A percentile compares a stretch with the other conserved stretches of the same genome.
Evolutionary conservation across 2,888 invertebrate species (phyloP).

Genomic region (Acleris holmiana): DNA sequence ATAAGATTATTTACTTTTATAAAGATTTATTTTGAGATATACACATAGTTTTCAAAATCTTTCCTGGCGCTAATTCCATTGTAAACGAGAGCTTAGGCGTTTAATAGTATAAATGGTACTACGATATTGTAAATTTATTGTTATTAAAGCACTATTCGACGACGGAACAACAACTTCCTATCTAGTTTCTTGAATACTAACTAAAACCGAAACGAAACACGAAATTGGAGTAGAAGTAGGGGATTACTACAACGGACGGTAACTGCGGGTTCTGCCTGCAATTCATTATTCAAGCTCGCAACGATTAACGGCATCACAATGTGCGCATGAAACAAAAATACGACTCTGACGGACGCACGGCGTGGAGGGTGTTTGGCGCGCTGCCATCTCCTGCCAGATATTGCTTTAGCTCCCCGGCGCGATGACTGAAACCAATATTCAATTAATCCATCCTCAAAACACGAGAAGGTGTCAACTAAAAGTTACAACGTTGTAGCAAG

Average conservation of each 20-base stretch:
- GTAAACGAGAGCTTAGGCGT: too few relatives aligned
- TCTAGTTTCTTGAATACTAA: too few relatives aligned
- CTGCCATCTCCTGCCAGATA: constrained; percentile 60
- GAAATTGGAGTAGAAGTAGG: neutral
- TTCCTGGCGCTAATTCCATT: too few relatives aligned
- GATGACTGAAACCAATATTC: constrained; percentile 36
- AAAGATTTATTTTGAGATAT: constrained; percentile 29
- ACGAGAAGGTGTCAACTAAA: neutral
- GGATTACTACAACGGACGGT: constrained; percentile 3
- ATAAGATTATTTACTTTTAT: constrained; percentile 52
- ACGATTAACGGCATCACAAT: constrained; percentile 66
- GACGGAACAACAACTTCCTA: too few relatives aligned
- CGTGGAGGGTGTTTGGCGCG: constrained; percentile 64
- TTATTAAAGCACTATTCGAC: too few relatives aligned
- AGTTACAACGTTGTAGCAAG: too few relatives aligned
- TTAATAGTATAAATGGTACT: too few relatives aligned
- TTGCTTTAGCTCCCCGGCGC: constrained; percentile 62
- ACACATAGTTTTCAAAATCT: neutral
- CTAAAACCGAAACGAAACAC: too few relatives aligned
- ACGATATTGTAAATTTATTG: too few relatives aligned
- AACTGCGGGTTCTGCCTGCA: constrained; percentile 24
- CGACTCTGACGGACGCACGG: constrained; percentile 56
- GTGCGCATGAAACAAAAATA: constrained; percentile 71
- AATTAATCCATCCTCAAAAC: constrained; percentile 28
- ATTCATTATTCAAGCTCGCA: constrained; percentile 44